Evolutionary conservation across 2,888 invertebrate genomes (phyloP).

Genomic region (Onchidella celtica): DNA sequence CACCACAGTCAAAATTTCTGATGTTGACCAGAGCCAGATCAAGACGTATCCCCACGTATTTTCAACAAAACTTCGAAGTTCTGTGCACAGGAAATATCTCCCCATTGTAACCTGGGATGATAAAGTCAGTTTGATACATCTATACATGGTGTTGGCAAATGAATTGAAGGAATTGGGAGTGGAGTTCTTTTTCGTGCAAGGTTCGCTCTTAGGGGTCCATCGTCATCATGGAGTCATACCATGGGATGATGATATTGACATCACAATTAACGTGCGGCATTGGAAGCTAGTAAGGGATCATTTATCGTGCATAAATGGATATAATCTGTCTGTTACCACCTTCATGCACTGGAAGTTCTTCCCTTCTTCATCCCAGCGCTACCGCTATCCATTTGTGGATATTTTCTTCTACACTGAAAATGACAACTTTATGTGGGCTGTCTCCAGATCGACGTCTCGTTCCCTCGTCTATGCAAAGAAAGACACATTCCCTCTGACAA

Average conservation of each 20-base stretch:
- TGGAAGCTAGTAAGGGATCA: conserved; percentile 49
- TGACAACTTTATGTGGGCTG: conserved; percentile 59
- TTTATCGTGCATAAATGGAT: conserved; percentile 52
- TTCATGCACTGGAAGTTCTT: conserved; percentile 62
- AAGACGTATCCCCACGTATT: not conserved
- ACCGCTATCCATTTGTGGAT: conserved; percentile 63
- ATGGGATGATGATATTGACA: conserved; percentile 66
- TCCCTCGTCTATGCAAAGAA: conserved; percentile 32
- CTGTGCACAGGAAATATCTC: conserved; percentile 26
- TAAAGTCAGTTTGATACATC: conserved; percentile 29
- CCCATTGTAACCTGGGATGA: conserved; percentile 42
- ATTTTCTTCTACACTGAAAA: conserved; percentile 66
- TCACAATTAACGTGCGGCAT: conserved; percentile 56
- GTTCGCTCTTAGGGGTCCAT: conserved; percentile 44
- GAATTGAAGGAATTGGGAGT: conserved; percentile 25
- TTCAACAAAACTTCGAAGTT: not conserved
- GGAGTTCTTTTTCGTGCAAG: conserved; percentile 41
- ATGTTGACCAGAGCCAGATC: not conserved
- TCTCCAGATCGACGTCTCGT: conserved; percentile 39
- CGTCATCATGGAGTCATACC: conserved; percentile 63
- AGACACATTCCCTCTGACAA: conserved; percentile 47
- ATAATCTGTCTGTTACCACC: conserved; percentile 48
- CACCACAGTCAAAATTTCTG: not conserved
- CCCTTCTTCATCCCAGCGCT: not conserved
- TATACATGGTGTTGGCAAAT: conserved; percentile 24